These are phyloP conservation scores for Sipunculus nudus DNA, from an alignment of 2,888 invertebrate species.

Conservation along the genomic window DNA sequence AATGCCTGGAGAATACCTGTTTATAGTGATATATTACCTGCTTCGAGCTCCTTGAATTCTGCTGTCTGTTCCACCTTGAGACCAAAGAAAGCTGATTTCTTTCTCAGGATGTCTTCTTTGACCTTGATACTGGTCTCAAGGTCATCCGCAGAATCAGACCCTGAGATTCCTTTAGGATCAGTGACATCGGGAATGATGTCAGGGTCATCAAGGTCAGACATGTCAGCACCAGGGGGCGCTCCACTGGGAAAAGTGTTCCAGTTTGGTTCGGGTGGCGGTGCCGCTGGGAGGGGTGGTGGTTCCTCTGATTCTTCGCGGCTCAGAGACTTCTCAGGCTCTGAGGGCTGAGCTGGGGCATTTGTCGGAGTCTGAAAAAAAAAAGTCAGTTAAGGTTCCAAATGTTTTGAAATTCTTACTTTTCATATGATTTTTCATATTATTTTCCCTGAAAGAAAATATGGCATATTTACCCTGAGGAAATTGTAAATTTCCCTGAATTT, in stretches of 20 bases:
- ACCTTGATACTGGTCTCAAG: not conserved
- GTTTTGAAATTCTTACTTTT: too few relatives aligned
- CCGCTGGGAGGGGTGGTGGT: slow-evolving; percentile 31
- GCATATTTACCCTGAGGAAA: too few relatives aligned
- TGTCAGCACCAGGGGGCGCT: slow-evolving; percentile 3
- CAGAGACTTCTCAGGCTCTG: too few relatives aligned
- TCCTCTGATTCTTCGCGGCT: too few relatives aligned
- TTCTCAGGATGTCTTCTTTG: slow-evolving; percentile 86
- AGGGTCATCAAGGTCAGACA: not conserved
- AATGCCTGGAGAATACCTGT: too few relatives aligned
- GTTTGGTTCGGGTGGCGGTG: slow-evolving; percentile 36
- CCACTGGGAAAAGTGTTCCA: slow-evolving; percentile 39
- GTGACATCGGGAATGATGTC: not conserved
- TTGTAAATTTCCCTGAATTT: too few relatives aligned
- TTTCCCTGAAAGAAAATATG: too few relatives aligned
- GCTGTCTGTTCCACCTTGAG: slow-evolving; percentile 45
- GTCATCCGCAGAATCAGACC: not conserved
- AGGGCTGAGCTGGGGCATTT: too few relatives aligned
- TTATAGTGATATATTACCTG: too few relatives aligned
- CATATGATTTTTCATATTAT: too few relatives aligned
- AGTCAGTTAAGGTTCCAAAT: too few relatives aligned
- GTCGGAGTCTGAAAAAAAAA: too few relatives aligned
- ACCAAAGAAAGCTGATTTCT: slow-evolving; percentile 79
- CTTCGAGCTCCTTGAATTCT: slow-evolving; percentile 33
- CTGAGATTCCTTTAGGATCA: slow-evolving; percentile 6